Percentiles rank a stretch among this genome's conserved stretches.
Evolutionary conservation across 23 tunicate species (phyloP).

Genomic region (Ciona savignyi): DNA sequence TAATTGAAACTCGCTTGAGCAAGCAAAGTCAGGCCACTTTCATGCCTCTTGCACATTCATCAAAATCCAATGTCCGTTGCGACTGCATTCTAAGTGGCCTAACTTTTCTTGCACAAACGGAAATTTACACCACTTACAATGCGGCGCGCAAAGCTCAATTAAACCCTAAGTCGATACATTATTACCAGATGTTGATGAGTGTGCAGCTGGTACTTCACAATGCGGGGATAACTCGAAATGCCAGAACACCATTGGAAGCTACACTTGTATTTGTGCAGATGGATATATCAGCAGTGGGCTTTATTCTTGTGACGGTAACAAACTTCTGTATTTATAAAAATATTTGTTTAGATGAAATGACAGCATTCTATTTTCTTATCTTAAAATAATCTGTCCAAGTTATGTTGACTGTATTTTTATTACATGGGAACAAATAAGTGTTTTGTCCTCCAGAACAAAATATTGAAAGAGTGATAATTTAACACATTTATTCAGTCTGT

Average conservation of each 20-base stretch:
- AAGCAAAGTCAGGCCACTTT: neutral
- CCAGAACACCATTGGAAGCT: conserved; percentile 26
- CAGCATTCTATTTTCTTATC: neutral
- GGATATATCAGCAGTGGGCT: neutral
- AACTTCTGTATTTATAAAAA: no score
- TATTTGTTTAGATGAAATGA: no score
- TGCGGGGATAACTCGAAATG: conserved; percentile 25
- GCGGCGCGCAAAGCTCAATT: neutral
- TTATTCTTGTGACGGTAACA: conserved; percentile 2
- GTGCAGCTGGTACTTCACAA: neutral
- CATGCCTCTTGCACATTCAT: neutral
- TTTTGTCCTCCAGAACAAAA: no score
- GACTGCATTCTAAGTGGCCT: conserved; percentile 2
- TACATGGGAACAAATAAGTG: no score
- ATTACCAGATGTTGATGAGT: conserved; percentile 21
- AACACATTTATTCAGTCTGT: no score
- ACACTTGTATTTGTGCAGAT: conserved; percentile 17
- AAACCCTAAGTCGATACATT: neutral
- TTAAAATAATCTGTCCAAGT: neutral
- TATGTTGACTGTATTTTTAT: no score
- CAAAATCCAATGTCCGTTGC: neutral
- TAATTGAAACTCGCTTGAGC: neutral
- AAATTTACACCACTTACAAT: neutral
- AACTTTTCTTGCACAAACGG: conserved; percentile 5
- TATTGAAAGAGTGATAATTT: no score